Base-by-base conservation (phyloP, 2,113 vertebrate species). In the Chionomys nivalis region DNA sequence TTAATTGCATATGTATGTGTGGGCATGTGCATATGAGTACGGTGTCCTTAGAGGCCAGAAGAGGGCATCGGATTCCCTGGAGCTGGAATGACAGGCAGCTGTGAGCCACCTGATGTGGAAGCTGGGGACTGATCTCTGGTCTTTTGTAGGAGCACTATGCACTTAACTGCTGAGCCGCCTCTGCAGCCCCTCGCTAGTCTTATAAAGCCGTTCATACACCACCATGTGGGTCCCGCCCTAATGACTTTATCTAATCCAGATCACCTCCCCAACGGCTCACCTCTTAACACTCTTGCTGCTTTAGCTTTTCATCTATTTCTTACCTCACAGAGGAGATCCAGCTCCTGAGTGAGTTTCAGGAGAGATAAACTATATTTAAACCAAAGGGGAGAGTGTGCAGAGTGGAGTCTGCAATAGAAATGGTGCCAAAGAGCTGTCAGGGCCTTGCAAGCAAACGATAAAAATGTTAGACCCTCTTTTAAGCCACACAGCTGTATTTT, bases 391-490 rank as follows among this genome's bases (percentile, higher is more conserved):
- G 7, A 81, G 49, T 36, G 44, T 73, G 36, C 26, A 11, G 33
- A 92, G 23, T 79, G 52, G 78, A 79, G 21, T 47, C 36, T 87
- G 63, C 96, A 87, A 87, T 28, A 87, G 76, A 95, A 83, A 63
- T 44, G 23, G 8, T 1, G 63, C 85, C 86, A 73, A 14, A 68
- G 61, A 49, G 75, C 78, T 33, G 95, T 86, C 49, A 72, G 75
- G 93, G 47, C n/a, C 19, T 91, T 52, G 26, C 33, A 72, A 63
- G 6, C 33, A 85, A 65, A 70, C 44, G 9, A 17, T n/a, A 90
- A 87, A 28, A 49, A 47, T 79, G 10, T 90, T 89, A 75, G n/a
- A 65, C 89, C 42, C 39, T 91, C 24, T 87, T 93, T 94, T 82
- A 63, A 76, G 76, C 75, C 12, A 81, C 1, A 11, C 31, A 75